phyloP scores from a whole-genome alignment of 2,888 invertebrate genomes.

The Chymomyza caudatula region DNA sequence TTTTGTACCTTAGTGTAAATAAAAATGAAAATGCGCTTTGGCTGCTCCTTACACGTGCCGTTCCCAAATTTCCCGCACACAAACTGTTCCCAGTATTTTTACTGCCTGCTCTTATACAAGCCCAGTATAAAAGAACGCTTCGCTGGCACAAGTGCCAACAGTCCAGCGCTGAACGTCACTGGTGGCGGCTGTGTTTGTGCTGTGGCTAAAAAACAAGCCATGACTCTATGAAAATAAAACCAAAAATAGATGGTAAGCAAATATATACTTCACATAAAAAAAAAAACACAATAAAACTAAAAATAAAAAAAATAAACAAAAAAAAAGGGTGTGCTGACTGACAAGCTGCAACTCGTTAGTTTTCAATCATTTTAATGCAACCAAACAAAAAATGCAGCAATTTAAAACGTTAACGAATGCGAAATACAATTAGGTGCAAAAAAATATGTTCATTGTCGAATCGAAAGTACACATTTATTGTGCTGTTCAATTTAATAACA shows the following conservation, averaged over 20 bases:
- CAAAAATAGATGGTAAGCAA: background rate
- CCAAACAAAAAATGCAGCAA: too few relatives aligned
- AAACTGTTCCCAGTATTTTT: constrained; percentile 44
- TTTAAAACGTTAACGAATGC: too few relatives aligned
- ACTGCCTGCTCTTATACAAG: constrained; percentile 16
- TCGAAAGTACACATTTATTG: too few relatives aligned
- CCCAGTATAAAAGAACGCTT: constrained; percentile 38
- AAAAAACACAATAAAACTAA: too few relatives aligned
- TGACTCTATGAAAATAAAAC: background rate
- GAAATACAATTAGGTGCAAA: too few relatives aligned
- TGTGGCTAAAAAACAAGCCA: background rate
- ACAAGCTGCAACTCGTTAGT: too few relatives aligned
- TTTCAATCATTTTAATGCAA: too few relatives aligned
- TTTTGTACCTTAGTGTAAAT: too few relatives aligned
- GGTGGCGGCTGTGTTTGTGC: constrained; percentile 10
- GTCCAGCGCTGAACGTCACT: constrained; percentile 40
- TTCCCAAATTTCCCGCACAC: background rate
- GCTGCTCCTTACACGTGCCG: background rate
- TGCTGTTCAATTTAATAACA: too few relatives aligned
- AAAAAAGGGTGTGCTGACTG: too few relatives aligned
- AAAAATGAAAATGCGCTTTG: background rate
- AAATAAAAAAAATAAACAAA: too few relatives aligned
- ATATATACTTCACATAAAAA: background rate
- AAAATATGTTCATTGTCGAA: too few relatives aligned
- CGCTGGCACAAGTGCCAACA: constrained; percentile 18